A percentile compares a stretch with the other conserved stretches of the same genome.
Evolutionary conservation across 2,888 invertebrate genomes (phyloP).

Genomic region (Brachypalpus laphriformis): DNA sequence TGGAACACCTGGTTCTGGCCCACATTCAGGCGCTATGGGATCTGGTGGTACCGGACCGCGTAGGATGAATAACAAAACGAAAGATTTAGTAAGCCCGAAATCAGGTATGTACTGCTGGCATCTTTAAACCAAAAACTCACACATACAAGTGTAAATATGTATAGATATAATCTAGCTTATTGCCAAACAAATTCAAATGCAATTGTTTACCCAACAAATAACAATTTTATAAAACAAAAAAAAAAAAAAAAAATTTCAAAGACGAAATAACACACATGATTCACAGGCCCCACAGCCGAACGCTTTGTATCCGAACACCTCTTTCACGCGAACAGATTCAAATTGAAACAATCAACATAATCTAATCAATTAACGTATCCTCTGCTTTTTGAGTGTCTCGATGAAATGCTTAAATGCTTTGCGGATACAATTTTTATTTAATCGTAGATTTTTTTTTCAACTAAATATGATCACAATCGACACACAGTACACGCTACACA

Average conservation of each 20-base stretch:
- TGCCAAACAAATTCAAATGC: constrained; percentile 72
- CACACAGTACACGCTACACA: constrained; percentile 40
- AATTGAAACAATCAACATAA: constrained; percentile 31
- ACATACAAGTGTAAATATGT: constrained; percentile 76
- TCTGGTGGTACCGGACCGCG: constrained; percentile 82
- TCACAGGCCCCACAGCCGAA: constrained; percentile 53
- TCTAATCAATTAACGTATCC: constrained; percentile 34
- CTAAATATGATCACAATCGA: constrained; percentile 35
- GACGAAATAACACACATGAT: constrained; percentile 28
- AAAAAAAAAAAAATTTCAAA: constrained; percentile 21
- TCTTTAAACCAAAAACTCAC: constrained; percentile 4
- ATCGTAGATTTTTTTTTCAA: constrained; percentile 45
- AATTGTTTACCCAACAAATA: constrained; percentile 48
- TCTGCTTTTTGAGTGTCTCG: constrained; percentile 70
- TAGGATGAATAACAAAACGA: constrained; percentile 83
- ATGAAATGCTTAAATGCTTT: constrained; percentile 71
- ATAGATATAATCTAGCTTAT: constrained; percentile 62
- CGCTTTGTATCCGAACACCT: constrained; percentile 61
- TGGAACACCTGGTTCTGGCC: constrained; percentile 82
- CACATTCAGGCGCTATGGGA: constrained; percentile 82
- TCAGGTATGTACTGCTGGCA: constrained; percentile 80
- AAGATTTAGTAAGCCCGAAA: constrained; percentile 83
- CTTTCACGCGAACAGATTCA: constrained; percentile 55
- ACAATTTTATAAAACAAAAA: constrained; percentile 12
- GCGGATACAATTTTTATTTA: constrained; percentile 61